Base-by-base conservation (phyloP, 2,113 vertebrate genomes). In the Lontra canadensis region DNA sequence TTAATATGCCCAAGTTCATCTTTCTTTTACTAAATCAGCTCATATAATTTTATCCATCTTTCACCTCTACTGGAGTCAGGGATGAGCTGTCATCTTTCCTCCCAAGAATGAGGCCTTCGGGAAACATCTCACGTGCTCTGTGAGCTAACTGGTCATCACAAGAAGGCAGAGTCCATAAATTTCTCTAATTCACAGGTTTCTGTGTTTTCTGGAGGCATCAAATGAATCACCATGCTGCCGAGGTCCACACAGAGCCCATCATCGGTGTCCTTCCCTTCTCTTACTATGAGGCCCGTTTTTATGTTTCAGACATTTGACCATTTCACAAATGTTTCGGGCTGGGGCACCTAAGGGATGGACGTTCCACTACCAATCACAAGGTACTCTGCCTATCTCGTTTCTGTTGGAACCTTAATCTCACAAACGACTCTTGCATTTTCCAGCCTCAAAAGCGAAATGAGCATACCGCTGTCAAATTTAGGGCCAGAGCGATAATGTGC, bases 391-490 rank as follows among this genome's bases (percentile, higher is more conserved):
- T 99, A 99, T 90, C 98, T 99, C 86, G 99, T 97, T 85, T 99
- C 98, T n/a, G 99, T 98, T 44, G 99, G 98, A 26, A 99, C 97
- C 97, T 98, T 98, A 92, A 99, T 99, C 82, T 99, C 99, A 97
- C 99, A 99, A 90, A 99, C 98, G 79, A 99, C 99, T 87, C 98
- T 98, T 10, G 99, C 99, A 79, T 99, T 99, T 98, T 99, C 99
- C 98, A 99, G 99, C 90, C 99, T 99, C 89, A 99, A 98, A 21
- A 99, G 96, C 67, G 99, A 98, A 97, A 99, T 99, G 96, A 99
- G 97, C 92, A 99, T 96, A 42, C 99, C 98, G 3, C 99, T 98
- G 94, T 97, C 98, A 98, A 99, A 99, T 85, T 97, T 97, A 0
- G 96, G 95, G 95, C 96, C 73, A 71, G 61, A 23, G 31, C 81